These are phyloP conservation scores for Trissoscelio sp. DNA, from an alignment of 2,888 invertebrate genomes.

Conservation along the genomic window DNA sequence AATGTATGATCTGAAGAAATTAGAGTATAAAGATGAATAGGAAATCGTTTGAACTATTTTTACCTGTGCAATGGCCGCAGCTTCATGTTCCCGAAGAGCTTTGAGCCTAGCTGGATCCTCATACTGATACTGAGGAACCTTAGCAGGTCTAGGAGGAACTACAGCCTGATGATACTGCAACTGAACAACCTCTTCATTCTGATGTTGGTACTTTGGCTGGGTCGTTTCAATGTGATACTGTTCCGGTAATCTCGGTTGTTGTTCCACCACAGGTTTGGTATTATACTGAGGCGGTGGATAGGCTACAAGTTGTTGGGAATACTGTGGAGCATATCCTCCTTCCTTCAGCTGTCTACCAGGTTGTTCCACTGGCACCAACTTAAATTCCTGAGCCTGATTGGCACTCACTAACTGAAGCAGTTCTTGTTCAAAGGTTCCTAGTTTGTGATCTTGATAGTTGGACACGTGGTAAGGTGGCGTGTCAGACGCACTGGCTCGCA, in stretches of 20 bases:
- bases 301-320: conserved; percentile 73
- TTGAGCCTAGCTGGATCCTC: conserved; percentile 69
- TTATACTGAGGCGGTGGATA: conserved; percentile 73
- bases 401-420: conserved; percentile 79
- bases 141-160: conserved; percentile 67
- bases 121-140: conserved; percentile 75
- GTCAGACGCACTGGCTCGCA: conserved; percentile 72
- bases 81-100: conserved; percentile 69
- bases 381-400: conserved; percentile 81
- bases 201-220: conserved; percentile 74
- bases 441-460: conserved; percentile 75
- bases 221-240: conserved; percentile 81
- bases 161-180: conserved; percentile 70
- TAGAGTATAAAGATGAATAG: no score
- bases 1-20: no score
- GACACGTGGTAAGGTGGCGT: conserved; percentile 74
- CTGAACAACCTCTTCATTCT: conserved; percentile 61
- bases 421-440: conserved; percentile 81
- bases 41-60: no score
- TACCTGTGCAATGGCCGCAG: conserved; percentile 74
- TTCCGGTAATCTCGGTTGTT: conserved; percentile 72
- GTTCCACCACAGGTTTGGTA: conserved; percentile 72
- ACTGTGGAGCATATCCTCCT: conserved; percentile 71
- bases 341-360: conserved; percentile 71
- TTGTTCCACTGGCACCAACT: conserved; percentile 72